Evolutionary conservation across 1,140 invertebrate species (phyloP).

Genomic region (Ceratina calcarata): DNA sequence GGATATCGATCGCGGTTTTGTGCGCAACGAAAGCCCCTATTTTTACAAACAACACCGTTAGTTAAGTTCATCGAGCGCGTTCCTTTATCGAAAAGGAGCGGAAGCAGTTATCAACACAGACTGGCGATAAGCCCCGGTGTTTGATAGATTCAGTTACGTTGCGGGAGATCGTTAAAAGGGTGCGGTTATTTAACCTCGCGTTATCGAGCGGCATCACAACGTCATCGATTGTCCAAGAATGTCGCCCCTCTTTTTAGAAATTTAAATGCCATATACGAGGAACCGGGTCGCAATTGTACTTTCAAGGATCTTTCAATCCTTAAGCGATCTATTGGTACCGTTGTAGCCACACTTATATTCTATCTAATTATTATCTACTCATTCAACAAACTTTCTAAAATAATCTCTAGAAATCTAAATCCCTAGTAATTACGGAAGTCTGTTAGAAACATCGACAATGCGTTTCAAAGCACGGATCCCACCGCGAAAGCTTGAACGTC

Average conservation of each 20-base stretch:
- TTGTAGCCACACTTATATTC: too few species aligned
- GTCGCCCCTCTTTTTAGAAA: neutral
- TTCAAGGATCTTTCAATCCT: too few species aligned
- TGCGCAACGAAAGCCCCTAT: constrained; percentile 32
- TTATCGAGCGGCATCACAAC: constrained; percentile 34
- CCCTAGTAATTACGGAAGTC: too few species aligned
- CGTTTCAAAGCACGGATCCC: too few species aligned
- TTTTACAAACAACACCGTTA: constrained; percentile 51
- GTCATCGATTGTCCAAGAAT: neutral
- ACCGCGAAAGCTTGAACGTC: neutral
- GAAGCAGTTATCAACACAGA: constrained; percentile 64
- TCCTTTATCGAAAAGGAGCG: constrained; percentile 66
- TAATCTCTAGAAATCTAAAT: too few species aligned
- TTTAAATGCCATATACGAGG: too few species aligned
- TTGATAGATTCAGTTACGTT: constrained; percentile 59
- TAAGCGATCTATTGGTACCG: too few species aligned
- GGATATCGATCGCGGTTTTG: too few species aligned
- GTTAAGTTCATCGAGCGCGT: constrained; percentile 41
- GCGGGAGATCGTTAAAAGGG: constrained; percentile 56
- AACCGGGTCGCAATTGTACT: too few species aligned
- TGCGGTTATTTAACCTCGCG: constrained; percentile 53
- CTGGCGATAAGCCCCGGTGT: constrained; percentile 51
- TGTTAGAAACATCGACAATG: neutral
- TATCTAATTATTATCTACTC: too few species aligned
- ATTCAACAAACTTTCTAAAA: too few species aligned